phyloP scores from a whole-genome alignment of 1,140 invertebrate genomes.

The Caerostris darwini region DNA sequence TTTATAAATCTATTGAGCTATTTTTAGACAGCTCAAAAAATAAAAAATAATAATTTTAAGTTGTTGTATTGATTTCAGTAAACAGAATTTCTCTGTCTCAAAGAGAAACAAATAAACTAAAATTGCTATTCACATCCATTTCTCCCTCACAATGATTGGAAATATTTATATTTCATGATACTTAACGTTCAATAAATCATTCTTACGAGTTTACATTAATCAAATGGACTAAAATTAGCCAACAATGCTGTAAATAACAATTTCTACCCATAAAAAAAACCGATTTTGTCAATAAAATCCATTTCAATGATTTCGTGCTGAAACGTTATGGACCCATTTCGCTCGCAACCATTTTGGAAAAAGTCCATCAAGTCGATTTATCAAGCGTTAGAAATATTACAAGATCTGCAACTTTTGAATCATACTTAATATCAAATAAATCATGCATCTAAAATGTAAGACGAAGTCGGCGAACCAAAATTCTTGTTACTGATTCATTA shows the following conservation, averaged over 20 bases:
- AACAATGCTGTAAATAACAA: background rate
- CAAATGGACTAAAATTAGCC: too few species aligned
- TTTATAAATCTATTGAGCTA: too few species aligned
- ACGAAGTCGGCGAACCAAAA: background rate
- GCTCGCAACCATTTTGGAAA: background rate
- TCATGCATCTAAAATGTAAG: background rate
- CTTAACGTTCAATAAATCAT: too few species aligned
- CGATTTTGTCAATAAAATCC: background rate
- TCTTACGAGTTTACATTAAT: too few species aligned
- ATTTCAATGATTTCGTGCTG: background rate
- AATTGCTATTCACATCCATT: background rate
- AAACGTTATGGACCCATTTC: slow-evolving; percentile 15
- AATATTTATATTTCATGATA: too few species aligned
- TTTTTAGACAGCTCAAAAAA: too few species aligned
- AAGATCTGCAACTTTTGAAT: background rate
- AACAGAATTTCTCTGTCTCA: background rate
- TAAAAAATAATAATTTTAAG: too few species aligned
- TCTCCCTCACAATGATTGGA: background rate
- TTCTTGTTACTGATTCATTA: background rate
- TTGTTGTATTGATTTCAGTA: too few species aligned
- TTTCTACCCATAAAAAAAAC: background rate
- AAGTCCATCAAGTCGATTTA: slow-evolving; percentile 50
- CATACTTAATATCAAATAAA: background rate
- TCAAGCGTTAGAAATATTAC: slow-evolving; percentile 22
- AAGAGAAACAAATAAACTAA: background rate